Evolutionary conservation across 2,888 invertebrate genomes (phyloP), one percentile per base, ranked within the genome.

Genomic region (Schrankia costaestrigalis): DNA sequence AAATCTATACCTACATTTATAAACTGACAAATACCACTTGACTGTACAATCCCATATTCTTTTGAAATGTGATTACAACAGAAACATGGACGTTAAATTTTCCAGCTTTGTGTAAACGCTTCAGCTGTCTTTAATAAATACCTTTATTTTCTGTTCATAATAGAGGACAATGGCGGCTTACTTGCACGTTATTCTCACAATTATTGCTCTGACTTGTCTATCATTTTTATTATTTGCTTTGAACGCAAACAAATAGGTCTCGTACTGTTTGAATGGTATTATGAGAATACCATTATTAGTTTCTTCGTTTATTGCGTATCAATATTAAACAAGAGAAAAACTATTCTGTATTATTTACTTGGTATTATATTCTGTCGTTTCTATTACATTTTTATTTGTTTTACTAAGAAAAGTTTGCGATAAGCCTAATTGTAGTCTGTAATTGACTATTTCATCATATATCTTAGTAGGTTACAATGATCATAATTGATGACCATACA

Each of bases 61-160:
- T n/a, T n/a, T n/a, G n/a, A n/a, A n/a, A n/a, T n/a, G n/a, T n/a
- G n/a, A n/a, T n/a, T n/a, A n/a, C n/a, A n/a, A n/a, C 25, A 37
- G 41, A 35, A 25, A 19, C 19, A 53, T 65, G 64, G 64, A 62
- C 32, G 56, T 29, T 7, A 14, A 33, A 38, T 47, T 47, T 24
- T 38, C 41, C 56, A 47, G 14, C 53, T 35, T 31, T 56, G 31
- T 34, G 39, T 43, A 37, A 44, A 58, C 61, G 67, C 62, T 68
- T 63, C 63, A 68, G 63, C 46, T 63, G 57, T 66, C 69, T 79
- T 75, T 73, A 74, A 76, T 77, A 78, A 73, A 73, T 68, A 55
- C 64, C 56, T 45, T 71, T 73, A 71, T 76, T 76, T 70, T 70
- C 71, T 63, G 56, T 64, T 46, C 46, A 48, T 63, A 63, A 71